Base-by-base conservation (phyloP, 1,140 invertebrate genomes). In the Teleopsis dalmanni region DNA sequence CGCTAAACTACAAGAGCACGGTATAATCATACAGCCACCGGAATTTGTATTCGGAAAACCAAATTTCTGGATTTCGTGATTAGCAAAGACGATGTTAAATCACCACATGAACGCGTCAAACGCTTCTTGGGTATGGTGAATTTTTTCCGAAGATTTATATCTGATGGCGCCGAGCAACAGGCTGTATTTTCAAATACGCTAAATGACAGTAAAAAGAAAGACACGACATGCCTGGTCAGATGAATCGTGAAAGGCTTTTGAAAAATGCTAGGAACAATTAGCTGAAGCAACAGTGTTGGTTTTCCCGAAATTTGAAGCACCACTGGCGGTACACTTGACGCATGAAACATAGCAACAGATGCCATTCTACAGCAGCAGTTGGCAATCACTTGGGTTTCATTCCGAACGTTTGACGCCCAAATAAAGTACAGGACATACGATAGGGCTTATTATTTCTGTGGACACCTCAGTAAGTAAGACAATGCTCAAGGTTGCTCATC, bases 71-170 rank as follows among this genome's bases (percentile, higher is more conserved):
- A 22, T 33, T 41, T 33, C 25, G 16, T 13, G 5, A 41, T 48
- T 21, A 22, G 23, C 7, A 19, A 16, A 4, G 47, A 48, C 29
- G 73, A 72, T 8, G 44, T 56, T 11, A 33, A 46, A 48, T 50
- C 56, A 7, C 35, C 36, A 9, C 35, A 45, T 11, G 41, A 53
- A 21, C 49, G 49, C 18, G 49, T 57, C 2, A 16, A n/a, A 16
- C 21, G 34, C n/a, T 47, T 47, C 19, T 18, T 47, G 18, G 21
- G 34, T 14, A 35, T 35, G 19, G n/a, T 47, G 6, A 47, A 47
- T 18, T 47, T 26, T 10, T 47, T 16, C 21, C 16, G 29, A n/a
- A 29, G 27, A 11, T 33, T 31, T 33, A 21, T 33, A 5, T 11
- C 26, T 8, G 33, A 45, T 16, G 29, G 16, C 16, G 42, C 42